These are phyloP conservation scores for Ophion obscuratus DNA, from an alignment of 2,888 invertebrate species.

Conservation along the genomic window DNA sequence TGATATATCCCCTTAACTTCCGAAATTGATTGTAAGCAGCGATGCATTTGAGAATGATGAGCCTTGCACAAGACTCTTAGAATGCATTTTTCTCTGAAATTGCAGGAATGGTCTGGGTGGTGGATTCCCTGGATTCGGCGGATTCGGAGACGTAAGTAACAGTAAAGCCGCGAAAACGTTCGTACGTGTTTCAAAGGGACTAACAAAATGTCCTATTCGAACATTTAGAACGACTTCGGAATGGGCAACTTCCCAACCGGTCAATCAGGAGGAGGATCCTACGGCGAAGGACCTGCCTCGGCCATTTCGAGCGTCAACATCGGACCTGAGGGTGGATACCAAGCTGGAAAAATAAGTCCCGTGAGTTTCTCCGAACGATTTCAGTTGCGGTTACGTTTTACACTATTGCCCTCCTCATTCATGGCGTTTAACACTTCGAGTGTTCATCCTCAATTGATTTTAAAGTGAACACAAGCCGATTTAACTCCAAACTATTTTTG, in stretches of 20 bases:
- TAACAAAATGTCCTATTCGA: not conserved
- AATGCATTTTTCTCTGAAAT: not conserved
- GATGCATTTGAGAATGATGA: not conserved
- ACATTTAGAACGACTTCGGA: slow-evolving; percentile 18
- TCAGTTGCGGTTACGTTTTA: not conserved
- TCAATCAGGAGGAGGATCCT: slow-evolving; percentile 17
- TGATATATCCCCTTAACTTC: not conserved
- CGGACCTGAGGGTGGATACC: slow-evolving; percentile 77
- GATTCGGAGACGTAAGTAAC: slow-evolving; percentile 39
- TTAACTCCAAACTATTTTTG: too few species aligned
- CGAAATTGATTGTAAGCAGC: not conserved
- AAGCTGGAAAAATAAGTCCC: slow-evolving; percentile 75
- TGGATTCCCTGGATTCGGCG: slow-evolving; percentile 23
- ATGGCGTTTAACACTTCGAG: not conserved
- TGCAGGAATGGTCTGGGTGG: slow-evolving; percentile 27
- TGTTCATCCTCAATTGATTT: too few species aligned
- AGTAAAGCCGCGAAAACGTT: not conserved
- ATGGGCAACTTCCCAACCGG: slow-evolving; percentile 1
- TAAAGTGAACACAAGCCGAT: too few species aligned
- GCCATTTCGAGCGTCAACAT: slow-evolving; percentile 71
- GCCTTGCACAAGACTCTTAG: not conserved
- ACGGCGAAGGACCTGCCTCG: slow-evolving; percentile 52
- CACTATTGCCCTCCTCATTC: not conserved
- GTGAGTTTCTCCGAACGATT: slow-evolving; percentile 68
- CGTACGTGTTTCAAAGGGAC: not conserved